phyloP scores from a whole-genome alignment of 2,888 invertebrate species.

The Phortica okadai region DNA sequence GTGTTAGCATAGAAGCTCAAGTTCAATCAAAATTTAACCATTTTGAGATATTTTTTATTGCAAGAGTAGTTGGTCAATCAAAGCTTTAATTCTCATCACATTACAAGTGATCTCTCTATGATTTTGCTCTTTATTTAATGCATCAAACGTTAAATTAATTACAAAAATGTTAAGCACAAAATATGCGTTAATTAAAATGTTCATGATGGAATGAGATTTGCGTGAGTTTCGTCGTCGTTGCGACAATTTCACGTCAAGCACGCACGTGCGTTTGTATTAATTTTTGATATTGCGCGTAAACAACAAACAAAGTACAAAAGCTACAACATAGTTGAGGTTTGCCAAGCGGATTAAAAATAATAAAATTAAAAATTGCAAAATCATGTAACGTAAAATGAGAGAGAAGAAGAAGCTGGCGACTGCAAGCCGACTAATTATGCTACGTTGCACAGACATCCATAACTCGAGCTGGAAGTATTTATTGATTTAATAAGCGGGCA shows the following conservation, averaged over 20 bases:
- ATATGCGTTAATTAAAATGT: not conserved
- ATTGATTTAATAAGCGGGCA: constrained; percentile 9
- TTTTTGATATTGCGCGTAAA: not conserved
- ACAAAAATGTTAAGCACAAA: not conserved
- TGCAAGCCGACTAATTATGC: constrained; percentile 3
- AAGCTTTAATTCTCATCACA: too few relatives aligned
- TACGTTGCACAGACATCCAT: not conserved
- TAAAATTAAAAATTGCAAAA: not conserved
- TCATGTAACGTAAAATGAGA: too few relatives aligned
- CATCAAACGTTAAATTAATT: too few relatives aligned
- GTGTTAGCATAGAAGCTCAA: too few relatives aligned
- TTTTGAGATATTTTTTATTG: too few relatives aligned
- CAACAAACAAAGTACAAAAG: not conserved
- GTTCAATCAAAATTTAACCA: too few relatives aligned
- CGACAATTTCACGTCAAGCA: not conserved
- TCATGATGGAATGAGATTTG: not conserved
- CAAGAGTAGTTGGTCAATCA: too few relatives aligned
- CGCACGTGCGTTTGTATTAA: constrained; percentile 5
- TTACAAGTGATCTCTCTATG: too few relatives aligned
- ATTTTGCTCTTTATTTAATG: too few relatives aligned
- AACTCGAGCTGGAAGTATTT: not conserved
- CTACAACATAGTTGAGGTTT: not conserved
- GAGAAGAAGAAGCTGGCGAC: not conserved
- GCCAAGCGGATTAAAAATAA: too few relatives aligned
- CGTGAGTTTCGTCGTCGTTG: not conserved